Evolutionary conservation across 2,888 invertebrate species (phyloP).

Genomic region (Dorcus hopei): DNA sequence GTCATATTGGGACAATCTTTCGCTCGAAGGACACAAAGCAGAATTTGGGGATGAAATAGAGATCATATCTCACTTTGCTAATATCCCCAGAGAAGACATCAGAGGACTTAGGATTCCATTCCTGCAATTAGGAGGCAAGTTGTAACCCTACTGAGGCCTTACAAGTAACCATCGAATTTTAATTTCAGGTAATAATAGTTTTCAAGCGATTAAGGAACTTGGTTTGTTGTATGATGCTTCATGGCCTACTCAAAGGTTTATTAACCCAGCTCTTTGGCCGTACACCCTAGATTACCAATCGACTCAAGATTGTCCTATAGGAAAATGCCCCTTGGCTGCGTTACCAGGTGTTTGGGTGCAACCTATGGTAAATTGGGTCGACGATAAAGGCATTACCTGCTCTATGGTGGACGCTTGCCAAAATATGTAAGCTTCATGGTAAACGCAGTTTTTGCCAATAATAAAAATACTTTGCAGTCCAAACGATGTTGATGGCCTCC

Average conservation of each 20-base stretch:
- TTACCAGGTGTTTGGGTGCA: conserved; percentile 59
- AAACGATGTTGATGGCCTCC: conserved; percentile 52
- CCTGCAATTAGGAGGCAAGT: conserved; percentile 54
- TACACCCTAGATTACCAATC: conserved; percentile 59
- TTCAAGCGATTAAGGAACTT: conserved; percentile 48
- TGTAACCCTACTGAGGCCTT: too few species aligned
- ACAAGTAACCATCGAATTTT: too few species aligned
- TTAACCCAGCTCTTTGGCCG: conserved; percentile 56
- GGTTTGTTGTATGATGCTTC: conserved; percentile 58
- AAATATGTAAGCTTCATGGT: conserved; percentile 39
- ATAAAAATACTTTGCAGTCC: conserved; percentile 31
- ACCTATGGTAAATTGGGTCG: conserved; percentile 57
- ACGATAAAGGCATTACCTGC: conserved; percentile 50
- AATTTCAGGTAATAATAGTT: conserved; percentile 49
- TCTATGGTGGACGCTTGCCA: conserved; percentile 58
- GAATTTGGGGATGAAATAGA: conserved; percentile 62
- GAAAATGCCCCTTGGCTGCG: conserved; percentile 52
- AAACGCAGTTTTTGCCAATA: too few species aligned
- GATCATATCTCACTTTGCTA: conserved; percentile 54
- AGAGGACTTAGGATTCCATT: conserved; percentile 56
- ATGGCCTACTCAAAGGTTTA: conserved; percentile 53
- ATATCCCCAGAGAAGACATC: conserved; percentile 50
- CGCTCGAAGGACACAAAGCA: conserved; percentile 49
- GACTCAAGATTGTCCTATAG: conserved; percentile 55
- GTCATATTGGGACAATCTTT: conserved; percentile 59